Conservation (phyloP, 2,888 invertebrate species). For the Polyommatus icarus region DNA sequence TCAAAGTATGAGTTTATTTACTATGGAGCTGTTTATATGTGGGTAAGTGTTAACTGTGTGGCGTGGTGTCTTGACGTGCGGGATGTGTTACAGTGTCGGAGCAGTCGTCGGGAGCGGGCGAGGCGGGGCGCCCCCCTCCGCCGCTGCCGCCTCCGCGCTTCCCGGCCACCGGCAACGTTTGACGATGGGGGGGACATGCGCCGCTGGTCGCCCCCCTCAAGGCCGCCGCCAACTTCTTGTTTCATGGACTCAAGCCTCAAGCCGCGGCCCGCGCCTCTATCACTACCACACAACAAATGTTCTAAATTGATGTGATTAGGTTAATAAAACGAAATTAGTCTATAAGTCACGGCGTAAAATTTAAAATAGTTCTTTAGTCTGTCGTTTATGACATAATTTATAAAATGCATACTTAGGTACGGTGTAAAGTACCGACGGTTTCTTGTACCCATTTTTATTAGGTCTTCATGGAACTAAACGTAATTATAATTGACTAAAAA, state of each 20-base stretch:
- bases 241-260: constrained; percentile 83
- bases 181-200: constrained; percentile 86
- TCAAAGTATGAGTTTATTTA: too few species aligned
- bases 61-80: not conserved
- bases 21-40: not conserved
- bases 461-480: constrained; percentile 57
- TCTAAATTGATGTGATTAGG: constrained; percentile 80
- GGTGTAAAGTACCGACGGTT: constrained; percentile 70
- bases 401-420: constrained; percentile 65
- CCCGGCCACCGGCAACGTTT: constrained; percentile 87
- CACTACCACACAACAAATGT: constrained; percentile 79
- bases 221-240: constrained; percentile 85
- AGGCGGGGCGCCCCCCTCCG: constrained; percentile 87
- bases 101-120: constrained; percentile 89
- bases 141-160: constrained; percentile 90
- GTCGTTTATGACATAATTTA: constrained; percentile 77
- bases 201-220: constrained; percentile 82
- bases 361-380: constrained; percentile 73
- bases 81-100: constrained; percentile 86
- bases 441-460: constrained; percentile 74
- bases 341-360: constrained; percentile 73
- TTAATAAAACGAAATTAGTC: constrained; percentile 68
- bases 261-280: constrained; percentile 68
- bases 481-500: constrained; percentile 44
- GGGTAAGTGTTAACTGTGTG: not conserved